Percentiles rank a stretch among this genome's conserved stretches.
phyloP scores from a whole-genome alignment of 2,888 invertebrate genomes.

The Aleiodes alternator region DNA sequence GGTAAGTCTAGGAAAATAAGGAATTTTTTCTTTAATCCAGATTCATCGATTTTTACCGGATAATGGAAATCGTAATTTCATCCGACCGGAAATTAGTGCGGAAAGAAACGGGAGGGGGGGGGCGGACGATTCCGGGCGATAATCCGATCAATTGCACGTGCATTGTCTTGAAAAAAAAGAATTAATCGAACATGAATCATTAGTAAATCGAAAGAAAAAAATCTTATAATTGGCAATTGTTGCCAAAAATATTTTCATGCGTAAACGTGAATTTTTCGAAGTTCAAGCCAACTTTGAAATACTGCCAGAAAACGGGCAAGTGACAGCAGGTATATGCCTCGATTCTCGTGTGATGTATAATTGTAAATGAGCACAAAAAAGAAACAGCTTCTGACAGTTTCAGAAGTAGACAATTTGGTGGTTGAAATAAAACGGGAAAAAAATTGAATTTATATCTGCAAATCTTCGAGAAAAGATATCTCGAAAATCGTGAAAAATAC shows the following conservation, averaged over 20 bases:
- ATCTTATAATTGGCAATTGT: neutral
- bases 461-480: no score
- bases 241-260: neutral
- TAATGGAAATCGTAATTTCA: slow-evolving; percentile 2
- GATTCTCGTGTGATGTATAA: slow-evolving; percentile 23
- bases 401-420: no score
- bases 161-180: neutral
- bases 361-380: neutral
- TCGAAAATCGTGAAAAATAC: no score
- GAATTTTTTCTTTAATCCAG: no score
- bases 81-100: neutral
- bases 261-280: neutral
- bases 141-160: slow-evolving; percentile 50
- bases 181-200: neutral
- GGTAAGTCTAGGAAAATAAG: no score
- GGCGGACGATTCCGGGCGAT: slow-evolving; percentile 15
- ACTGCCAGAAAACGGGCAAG: slow-evolving; percentile 6
- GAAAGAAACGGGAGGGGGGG: neutral
- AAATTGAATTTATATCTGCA: no score
- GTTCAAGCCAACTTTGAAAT: neutral
- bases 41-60: neutral
- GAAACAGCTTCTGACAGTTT: no score
- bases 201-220: neutral
- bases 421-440: no score
- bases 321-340: slow-evolving; percentile 1